These are phyloP conservation scores for Cyrtodaria siliqua DNA, from an alignment of 2,888 invertebrate genomes.

Conservation along the genomic window DNA sequence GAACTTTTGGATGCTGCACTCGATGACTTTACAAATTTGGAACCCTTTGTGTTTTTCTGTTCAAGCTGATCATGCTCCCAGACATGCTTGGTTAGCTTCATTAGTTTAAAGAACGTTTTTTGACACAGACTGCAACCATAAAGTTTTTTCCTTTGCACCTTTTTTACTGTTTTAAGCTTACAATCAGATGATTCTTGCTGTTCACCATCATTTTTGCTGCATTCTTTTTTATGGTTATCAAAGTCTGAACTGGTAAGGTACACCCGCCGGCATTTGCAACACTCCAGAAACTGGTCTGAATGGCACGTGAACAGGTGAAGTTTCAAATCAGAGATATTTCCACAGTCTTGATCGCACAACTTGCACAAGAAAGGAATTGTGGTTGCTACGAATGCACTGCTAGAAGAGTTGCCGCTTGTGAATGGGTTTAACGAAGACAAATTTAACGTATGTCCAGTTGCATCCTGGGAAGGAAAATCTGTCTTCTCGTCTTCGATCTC, in stretches of 20 bases:
- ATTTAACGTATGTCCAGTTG: no score
- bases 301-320: neutral
- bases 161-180: neutral
- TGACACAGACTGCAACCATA: constrained; percentile 21
- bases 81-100: constrained; percentile 32
- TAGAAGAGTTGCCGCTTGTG: neutral
- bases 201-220: neutral
- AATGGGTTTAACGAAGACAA: no score
- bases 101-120: constrained; percentile 27
- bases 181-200: neutral
- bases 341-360: neutral
- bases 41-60: neutral
- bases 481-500: no score
- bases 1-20: neutral
- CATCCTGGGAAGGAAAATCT: no score
- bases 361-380: neutral
- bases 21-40: neutral
- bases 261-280: neutral
- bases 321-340: neutral
- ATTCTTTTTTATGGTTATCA: neutral
- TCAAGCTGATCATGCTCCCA: constrained; percentile 33
- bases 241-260: neutral
- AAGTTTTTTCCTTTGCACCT: constrained; percentile 4
- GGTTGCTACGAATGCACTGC: neutral
- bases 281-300: neutral